Base-by-base conservation (phyloP, 2,797 vertebrate genomes). In the Buceros bicornis region DNA sequence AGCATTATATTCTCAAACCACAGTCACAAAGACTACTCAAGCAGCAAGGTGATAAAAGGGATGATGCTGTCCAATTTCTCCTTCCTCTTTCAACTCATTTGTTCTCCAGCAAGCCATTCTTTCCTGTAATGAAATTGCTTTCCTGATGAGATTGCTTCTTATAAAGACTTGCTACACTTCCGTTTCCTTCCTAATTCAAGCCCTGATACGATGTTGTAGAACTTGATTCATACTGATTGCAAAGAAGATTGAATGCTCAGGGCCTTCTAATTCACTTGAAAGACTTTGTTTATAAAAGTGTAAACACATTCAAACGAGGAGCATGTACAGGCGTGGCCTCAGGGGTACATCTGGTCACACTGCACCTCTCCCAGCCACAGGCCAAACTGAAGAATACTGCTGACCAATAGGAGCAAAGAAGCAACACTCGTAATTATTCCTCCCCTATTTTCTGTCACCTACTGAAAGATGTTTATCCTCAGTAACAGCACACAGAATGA, bases 281-380 rank as follows among this genome's bases (percentile, higher is more conserved):
- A 79, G 28, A 72, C 42, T 90, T 88, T 50, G 62, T 83, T 95
- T 62, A 66, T 66, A 40, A 19, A 24, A 20, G 31, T 93, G 61
- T 82, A 90, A 97, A 94, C 80, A 74, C 26, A 62, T 28, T 73
- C 70, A 90, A 56, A 65, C 45, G 82, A 92, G 57, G 37, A 93
- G 35, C 21, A 72, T 42, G 78, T 80, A 54, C 10, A 91, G 81
- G 50, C 8, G 10, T 16, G 4, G 90, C 56, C 78, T 82, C 10
- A 5, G 33, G 45, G 51, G 72, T 67, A n/a, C 26, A 45, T 19
- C 43, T 50, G 77, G 83, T 56, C 86, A 71, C 50, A 33, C 20
- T 8, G 58, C 16, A 84, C 61, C 71, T 73, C 66, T 60, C n/a
- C 53, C 35, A 43, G 4, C 71, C 65, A 62, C 28, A 47, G n/a